These are phyloP conservation scores for Macrophya alboannulata DNA, from an alignment of 2,888 invertebrate species.

Conservation along the genomic window DNA sequence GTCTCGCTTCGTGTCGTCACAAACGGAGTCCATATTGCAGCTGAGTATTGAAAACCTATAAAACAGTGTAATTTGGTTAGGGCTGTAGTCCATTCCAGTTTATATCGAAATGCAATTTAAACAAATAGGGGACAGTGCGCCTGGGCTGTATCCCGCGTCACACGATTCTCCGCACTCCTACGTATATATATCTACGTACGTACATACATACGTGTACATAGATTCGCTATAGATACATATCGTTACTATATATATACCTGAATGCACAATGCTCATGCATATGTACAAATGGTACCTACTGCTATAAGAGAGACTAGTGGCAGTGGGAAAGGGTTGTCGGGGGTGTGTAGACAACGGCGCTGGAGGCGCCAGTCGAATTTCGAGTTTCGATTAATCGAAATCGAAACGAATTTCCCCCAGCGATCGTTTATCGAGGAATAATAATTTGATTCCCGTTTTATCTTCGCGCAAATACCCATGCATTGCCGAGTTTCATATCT, in stretches of 20 bases:
- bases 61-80: constrained; percentile 70
- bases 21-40: constrained; percentile 29
- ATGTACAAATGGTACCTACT: not conserved
- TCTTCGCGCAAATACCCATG: constrained; percentile 24
- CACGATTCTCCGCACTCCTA: not conserved
- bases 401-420: constrained; percentile 71
- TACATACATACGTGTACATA: not conserved
- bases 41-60: constrained; percentile 67
- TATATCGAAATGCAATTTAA: constrained; percentile 73
- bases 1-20: constrained; percentile 46
- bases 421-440: constrained; percentile 74
- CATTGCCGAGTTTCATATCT: constrained; percentile 35
- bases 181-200: not conserved
- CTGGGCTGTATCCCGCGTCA: constrained; percentile 8
- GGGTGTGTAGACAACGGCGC: constrained; percentile 22
- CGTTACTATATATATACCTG: not conserved
- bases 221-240: constrained; percentile 1
- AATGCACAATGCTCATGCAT: not conserved
- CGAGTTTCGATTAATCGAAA: constrained; percentile 74
- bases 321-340: constrained; percentile 48
- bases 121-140: constrained; percentile 69
- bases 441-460: constrained; percentile 74
- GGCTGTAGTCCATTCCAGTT: constrained; percentile 68
- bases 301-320: constrained; percentile 59
- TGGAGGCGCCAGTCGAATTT: constrained; percentile 21